These are phyloP conservation scores for Ailuropoda melanoleuca DNA, from an alignment of 2,113 vertebrate genomes.

Conservation along the genomic window DNA sequence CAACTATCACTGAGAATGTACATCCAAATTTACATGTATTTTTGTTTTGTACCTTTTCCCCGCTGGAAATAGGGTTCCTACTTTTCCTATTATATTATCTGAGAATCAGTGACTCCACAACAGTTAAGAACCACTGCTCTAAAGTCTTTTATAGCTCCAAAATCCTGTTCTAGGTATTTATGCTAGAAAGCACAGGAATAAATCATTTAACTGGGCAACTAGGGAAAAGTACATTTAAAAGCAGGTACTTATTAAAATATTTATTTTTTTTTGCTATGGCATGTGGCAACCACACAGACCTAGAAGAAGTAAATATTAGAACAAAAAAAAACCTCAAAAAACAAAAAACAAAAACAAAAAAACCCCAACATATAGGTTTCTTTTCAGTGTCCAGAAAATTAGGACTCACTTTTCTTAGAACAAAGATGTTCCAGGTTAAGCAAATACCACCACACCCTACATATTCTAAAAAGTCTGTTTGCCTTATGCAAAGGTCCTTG, in stretches of 20 bases:
- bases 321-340: neutral
- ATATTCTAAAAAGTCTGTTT: neutral
- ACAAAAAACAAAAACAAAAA: neutral
- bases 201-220: neutral
- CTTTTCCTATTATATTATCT: neutral
- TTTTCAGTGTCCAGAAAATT: conserved; percentile 40
- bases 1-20: neutral
- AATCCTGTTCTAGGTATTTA: neutral
- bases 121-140: neutral
- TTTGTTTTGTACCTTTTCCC: neutral
- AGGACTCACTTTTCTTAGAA: conserved; percentile 49
- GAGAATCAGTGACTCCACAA: neutral
- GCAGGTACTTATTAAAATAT: neutral
- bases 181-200: neutral
- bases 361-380: neutral
- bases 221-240: neutral
- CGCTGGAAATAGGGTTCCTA: neutral
- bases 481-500: conserved; percentile 10
- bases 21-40: neutral
- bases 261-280: neutral
- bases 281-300: neutral
- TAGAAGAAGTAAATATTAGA: neutral
- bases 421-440: neutral
- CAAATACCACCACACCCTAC: conserved; percentile 53
- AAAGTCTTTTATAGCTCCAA: neutral